Evolutionary conservation across 2,797 vertebrate species (phyloP).

Genomic region (Tauraco hartlaubi): DNA sequence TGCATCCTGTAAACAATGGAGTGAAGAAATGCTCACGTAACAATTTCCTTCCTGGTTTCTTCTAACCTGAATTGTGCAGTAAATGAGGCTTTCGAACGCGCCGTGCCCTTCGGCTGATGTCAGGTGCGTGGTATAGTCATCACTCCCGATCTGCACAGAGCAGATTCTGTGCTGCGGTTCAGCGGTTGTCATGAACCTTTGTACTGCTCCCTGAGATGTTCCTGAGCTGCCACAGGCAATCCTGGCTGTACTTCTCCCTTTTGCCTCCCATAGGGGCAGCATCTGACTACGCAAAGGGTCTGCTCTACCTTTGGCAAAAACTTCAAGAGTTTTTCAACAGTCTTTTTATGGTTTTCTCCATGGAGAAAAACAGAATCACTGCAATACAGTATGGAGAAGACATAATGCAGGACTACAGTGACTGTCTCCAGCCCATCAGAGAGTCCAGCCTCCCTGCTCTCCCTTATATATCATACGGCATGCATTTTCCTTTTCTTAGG

Average conservation of each 20-base stretch:
- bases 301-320: background rate
- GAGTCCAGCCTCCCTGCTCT: background rate
- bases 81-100: fast-evolving
- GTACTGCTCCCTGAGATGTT: background rate
- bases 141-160: fast-evolving
- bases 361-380: background rate
- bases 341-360: background rate
- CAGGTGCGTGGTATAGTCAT: background rate
- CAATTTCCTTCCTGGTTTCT: constrained; percentile 53
- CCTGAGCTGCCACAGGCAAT: background rate
- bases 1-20: constrained; percentile 46
- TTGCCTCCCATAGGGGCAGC: background rate
- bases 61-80: background rate
- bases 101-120: background rate
- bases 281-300: background rate
- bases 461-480: background rate
- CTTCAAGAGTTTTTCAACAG: background rate
- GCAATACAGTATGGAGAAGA: background rate
- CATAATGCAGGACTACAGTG: background rate
- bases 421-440: background rate
- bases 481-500: background rate
- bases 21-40: background rate
- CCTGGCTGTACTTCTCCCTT: background rate
- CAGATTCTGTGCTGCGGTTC: background rate
- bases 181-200: fast-evolving